Conservation (phyloP, 2,797 vertebrate genomes). For the Ceyx erithaca region DNA sequence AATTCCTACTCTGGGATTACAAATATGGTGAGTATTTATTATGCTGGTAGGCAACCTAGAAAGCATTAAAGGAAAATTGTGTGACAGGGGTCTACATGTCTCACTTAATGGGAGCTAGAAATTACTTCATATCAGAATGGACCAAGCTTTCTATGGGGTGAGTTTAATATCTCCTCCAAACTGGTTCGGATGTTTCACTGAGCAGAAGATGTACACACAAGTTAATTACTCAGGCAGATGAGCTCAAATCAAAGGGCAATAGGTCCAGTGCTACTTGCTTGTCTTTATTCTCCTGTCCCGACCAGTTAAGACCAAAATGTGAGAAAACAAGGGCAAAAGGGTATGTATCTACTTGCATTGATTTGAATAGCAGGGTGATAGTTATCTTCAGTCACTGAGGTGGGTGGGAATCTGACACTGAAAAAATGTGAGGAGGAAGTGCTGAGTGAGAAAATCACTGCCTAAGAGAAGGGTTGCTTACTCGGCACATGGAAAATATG, state of each 20-base stretch:
- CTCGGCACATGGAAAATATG: constrained; percentile 50
- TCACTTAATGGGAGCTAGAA: neutral
- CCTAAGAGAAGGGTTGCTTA: constrained; percentile 47
- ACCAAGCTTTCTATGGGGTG: neutral
- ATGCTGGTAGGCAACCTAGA: neutral
- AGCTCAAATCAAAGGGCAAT: neutral
- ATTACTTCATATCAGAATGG: neutral
- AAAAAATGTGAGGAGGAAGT: constrained; percentile 69
- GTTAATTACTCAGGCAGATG: neutral
- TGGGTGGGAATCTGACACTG: constrained; percentile 53
- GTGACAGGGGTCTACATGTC: rapidly evolving
- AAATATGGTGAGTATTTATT: neutral
- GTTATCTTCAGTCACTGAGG: constrained; percentile 56
- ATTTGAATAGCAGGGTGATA: constrained; percentile 61
- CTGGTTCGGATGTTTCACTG: neutral
- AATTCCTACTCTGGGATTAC: neutral
- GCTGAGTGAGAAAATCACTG: constrained; percentile 65
- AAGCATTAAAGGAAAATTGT: neutral
- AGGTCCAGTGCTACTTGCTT: neutral
- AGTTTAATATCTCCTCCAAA: neutral
- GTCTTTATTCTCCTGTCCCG: constrained; percentile 12
- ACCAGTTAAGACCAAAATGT: constrained; percentile 22
- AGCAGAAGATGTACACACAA: neutral
- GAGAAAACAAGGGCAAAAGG: constrained; percentile 10
- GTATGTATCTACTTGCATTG: constrained; percentile 49